Base-by-base conservation (phyloP, 2,888 invertebrate genomes). In the Toxonevra muliebris region DNA sequence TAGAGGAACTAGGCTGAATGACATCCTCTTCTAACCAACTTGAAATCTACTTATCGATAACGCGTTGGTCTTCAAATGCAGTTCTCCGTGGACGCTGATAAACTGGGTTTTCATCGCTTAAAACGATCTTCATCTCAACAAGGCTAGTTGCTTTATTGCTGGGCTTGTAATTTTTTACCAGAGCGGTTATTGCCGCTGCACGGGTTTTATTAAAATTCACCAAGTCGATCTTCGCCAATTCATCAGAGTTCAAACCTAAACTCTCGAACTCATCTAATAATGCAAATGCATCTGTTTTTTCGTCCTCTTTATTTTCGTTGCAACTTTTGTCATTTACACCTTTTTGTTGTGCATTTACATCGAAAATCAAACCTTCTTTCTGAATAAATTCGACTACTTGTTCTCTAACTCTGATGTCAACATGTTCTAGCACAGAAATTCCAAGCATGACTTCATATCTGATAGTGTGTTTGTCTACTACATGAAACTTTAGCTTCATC, bases 11-110 rank as follows among this genome's bases (percentile, higher is more conserved):
- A 1, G 74, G 76, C 62, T 73, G 71, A 13, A 83, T 73, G 1
- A 83, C 76, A 7, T 77, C 80, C 8, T 78, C 72, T 8, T 73
- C 43, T n/a, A 81, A 13, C 80, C 82, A 82, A n/a, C 68, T 59
- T 1, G 73, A 65, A 40, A 83, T 72, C 68, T 77, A 77, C 0
- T 68, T 52, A 11, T 81, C 73, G 1, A 83, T 68, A 53, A 13
- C 64, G 58, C 7, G 12, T 12, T 60, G 42, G 20, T 48, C 60
- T 1, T 60, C 60, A 10, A 43, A 42, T 9, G 69, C 58, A 1
- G 65, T 1, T 9, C 65, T 58, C 12, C 65, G 12, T 20, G 67
- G 64, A 2, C 60, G 17, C 10, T 65, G 52, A 17, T 42, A 65
- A 1, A 69, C 65, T 13, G 65, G 65, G 7, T 53, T n/a, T 48